These are phyloP conservation scores for Rhagophthalmus giganteus DNA, from an alignment of 2,888 invertebrate genomes.

Conservation along the genomic window DNA sequence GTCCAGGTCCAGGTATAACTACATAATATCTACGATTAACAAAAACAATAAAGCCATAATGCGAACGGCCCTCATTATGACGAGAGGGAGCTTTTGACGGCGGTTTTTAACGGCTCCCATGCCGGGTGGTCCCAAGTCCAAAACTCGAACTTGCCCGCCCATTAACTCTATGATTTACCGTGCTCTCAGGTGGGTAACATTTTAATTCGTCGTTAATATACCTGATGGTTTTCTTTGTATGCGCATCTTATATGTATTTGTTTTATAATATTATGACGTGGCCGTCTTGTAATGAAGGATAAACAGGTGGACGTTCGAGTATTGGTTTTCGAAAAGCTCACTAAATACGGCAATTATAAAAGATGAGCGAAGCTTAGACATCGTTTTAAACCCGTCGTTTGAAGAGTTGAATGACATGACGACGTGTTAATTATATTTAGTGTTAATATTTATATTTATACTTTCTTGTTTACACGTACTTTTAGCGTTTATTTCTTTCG, in stretches of 20 bases:
- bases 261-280: slow-evolving; percentile 43
- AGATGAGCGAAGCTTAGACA: slow-evolving; percentile 18
- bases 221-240: slow-evolving; percentile 39
- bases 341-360: slow-evolving; percentile 23
- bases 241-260: slow-evolving; percentile 46
- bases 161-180: slow-evolving; percentile 39
- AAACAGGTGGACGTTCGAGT: slow-evolving; percentile 12
- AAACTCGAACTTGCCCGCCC: slow-evolving; percentile 33
- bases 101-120: slow-evolving; percentile 21
- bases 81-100: slow-evolving; percentile 27
- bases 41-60: slow-evolving; percentile 33
- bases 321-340: slow-evolving; percentile 5
- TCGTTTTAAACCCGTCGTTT: slow-evolving; percentile 12
- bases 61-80: slow-evolving; percentile 28
- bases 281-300: slow-evolving; percentile 35
- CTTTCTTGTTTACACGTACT: slow-evolving; percentile 13
- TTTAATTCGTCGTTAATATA: slow-evolving; percentile 43
- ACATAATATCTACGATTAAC: slow-evolving; percentile 20
- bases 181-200: slow-evolving; percentile 41
- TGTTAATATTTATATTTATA: slow-evolving; percentile 20
- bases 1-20: slow-evolving; percentile 20
- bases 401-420: slow-evolving; percentile 24
- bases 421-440: slow-evolving; percentile 24
- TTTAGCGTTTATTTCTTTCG: slow-evolving; percentile 10
- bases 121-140: slow-evolving; percentile 27